Percentiles rank a stretch among this genome's conserved stretches.
Conservation (phyloP, 1,140 invertebrate genomes). For the Papilio helenus region DNA sequence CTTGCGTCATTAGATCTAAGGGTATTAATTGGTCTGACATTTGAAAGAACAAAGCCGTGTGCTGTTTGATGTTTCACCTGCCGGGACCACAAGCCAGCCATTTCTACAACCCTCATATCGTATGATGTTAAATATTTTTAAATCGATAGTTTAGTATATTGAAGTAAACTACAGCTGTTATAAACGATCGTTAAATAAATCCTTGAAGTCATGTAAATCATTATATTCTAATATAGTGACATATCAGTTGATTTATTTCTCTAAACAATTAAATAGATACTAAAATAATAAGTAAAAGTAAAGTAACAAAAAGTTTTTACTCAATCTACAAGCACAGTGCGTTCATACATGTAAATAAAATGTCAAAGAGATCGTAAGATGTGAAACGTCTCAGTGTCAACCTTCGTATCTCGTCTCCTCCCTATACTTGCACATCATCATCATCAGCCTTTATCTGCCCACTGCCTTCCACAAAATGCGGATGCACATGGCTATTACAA, state of each 20-base stretch:
- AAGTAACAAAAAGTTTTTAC: not conserved
- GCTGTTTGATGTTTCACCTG: slow-evolving; percentile 37
- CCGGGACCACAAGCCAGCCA: slow-evolving; percentile 12
- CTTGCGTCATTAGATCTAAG: slow-evolving; percentile 32
- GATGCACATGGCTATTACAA: too few relatives aligned
- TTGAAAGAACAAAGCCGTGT: slow-evolving; percentile 31
- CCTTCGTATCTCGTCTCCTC: too few relatives aligned
- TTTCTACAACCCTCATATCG: slow-evolving; percentile 28
- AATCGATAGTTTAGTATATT: slow-evolving; percentile 12
- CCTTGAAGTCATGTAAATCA: not conserved
- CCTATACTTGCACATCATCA: too few relatives aligned
- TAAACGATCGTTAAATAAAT: slow-evolving; percentile 1
- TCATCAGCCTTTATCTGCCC: too few relatives aligned
- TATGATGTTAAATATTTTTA: slow-evolving; percentile 28
- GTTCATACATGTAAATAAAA: too few relatives aligned
- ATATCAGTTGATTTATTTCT: too few relatives aligned
- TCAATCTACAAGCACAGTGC: too few relatives aligned
- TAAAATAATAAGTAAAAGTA: too few relatives aligned
- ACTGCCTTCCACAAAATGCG: too few relatives aligned
- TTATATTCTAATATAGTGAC: not conserved
- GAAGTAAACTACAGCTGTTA: not conserved
- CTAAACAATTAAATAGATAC: too few relatives aligned
- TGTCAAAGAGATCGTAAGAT: too few relatives aligned
- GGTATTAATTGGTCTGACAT: slow-evolving; percentile 39
- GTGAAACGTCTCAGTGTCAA: too few relatives aligned